Evolutionary conservation across 2,888 invertebrate species (phyloP), one percentile per base, ranked within the genome.

Genomic region (Noctua janthe): DNA sequence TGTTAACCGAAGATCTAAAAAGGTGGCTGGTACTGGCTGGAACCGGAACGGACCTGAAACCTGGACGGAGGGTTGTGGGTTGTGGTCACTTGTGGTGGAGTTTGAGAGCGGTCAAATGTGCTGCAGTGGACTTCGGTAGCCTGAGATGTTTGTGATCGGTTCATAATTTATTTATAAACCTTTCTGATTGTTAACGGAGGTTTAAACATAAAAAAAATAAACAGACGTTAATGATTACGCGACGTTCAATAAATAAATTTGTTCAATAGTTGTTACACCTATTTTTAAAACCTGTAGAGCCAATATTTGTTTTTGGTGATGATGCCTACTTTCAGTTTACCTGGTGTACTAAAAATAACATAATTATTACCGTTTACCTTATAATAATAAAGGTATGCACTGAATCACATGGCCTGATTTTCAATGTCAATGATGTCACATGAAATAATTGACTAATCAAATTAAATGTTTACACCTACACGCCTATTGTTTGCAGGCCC

Each of bases 401-500:
- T 81, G 73, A 81, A 29, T 76, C 71, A 77, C 67, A 51, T 5
- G 76, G 75, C 69, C 83, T 15, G 8, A 87, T 69, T 75, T 71
- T 67, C 71, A 84, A 76, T 76, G 54, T 67, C 62, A 47, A 49
- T 82, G 77, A 82, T 75, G 72, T 85, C 73, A 81, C 39, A 62
- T 72, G 17, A 64, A 70, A 73, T 82, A 81, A 82, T 74, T 74
- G 71, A 59, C 54, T 69, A 47, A 69, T 49, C 67, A 78, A 83
- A 74, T 80, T 69, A 35, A 73, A 70, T 73, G 20, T 71, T 51
- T 66, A 76, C 79, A 67, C 88, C 88, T n/a, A 87, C 83, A 17
- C 69, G 13, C 35, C 74, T 23, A 82, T 88, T 88, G 88, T 88
- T 73, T 81, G 67, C 13, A 74, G 47, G 78, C 10, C 35, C 3